These are phyloP conservation scores for Ctenopoma kingsleyae DNA, from an alignment of 2,797 vertebrate species.

Conservation along the genomic window DNA sequence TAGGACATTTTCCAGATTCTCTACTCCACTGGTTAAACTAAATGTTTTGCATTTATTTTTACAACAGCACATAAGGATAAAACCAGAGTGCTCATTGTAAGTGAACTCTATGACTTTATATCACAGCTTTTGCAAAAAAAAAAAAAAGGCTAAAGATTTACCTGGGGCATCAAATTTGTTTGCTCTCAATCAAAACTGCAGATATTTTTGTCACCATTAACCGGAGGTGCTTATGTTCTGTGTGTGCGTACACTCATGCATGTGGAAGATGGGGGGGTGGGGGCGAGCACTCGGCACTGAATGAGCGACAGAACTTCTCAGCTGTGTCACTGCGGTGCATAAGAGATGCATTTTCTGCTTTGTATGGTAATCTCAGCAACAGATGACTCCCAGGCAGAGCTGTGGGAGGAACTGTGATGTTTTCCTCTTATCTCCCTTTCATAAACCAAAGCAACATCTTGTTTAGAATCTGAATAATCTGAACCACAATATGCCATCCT, in stretches of 20 bases:
- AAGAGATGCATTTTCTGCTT: neutral
- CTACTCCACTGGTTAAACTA: neutral
- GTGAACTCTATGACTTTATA: neutral
- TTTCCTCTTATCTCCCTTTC: neutral
- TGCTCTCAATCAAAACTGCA: constrained; percentile 3
- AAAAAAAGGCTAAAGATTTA: neutral
- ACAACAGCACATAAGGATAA: constrained; percentile 4
- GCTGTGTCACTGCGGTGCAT: neutral
- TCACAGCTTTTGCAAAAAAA: neutral
- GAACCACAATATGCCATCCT: neutral
- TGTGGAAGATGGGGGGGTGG: neutral
- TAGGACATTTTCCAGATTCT: constrained; percentile 12
- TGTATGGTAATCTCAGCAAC: constrained; percentile 5
- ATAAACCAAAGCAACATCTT: neutral
- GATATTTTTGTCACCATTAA: neutral
- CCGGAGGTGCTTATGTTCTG: neutral
- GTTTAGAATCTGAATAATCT: neutral
- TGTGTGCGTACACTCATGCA: neutral
- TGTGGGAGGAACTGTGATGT: neutral
- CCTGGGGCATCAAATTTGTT: neutral
- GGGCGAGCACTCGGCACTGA: neutral
- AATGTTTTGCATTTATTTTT: neutral
- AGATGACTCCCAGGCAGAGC: constrained; percentile 12
- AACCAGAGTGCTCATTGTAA: constrained; percentile 2
- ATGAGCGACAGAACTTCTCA: neutral